phyloP scores from a whole-genome alignment of 2,888 invertebrate genomes.

The Idaea aversata region DNA sequence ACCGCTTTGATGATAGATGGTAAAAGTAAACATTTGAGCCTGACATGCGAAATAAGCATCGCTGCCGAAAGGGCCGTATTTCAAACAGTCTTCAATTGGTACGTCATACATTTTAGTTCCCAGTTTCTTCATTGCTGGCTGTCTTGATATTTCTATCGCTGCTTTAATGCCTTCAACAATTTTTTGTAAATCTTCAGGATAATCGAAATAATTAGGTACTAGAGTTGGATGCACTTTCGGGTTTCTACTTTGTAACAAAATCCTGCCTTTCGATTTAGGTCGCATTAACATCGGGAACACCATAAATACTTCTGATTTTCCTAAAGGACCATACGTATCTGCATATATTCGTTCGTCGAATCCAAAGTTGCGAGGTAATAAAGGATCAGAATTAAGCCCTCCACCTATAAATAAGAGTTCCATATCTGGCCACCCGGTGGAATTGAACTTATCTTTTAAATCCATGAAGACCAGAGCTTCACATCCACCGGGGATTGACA shows the following conservation, averaged over 20 bases:
- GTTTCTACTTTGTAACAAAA: conserved; percentile 84
- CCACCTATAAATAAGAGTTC: conserved; percentile 82
- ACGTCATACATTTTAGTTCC: conserved; percentile 81
- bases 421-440: conserved; percentile 82
- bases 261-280: conserved; percentile 85
- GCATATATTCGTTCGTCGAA: conserved; percentile 69
- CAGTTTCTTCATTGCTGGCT: conserved; percentile 79
- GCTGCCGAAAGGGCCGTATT: conserved; percentile 78
- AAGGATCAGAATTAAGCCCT: conserved; percentile 72
- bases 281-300: conserved; percentile 86
- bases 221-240: conserved; percentile 87
- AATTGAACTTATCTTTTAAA: conserved; percentile 77
- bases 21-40: conserved; percentile 83
- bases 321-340: conserved; percentile 62
- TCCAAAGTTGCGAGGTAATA: conserved; percentile 75
- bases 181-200: conserved; percentile 81
- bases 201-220: conserved; percentile 88
- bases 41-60: conserved; percentile 86
- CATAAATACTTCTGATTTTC: conserved; percentile 67
- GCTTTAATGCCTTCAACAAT: conserved; percentile 83
- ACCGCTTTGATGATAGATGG: conserved; percentile 85
- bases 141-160: conserved; percentile 78
- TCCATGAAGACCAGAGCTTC: conserved; percentile 84
- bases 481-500: conserved; percentile 83
- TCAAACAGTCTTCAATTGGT: conserved; percentile 81